phyloP scores from a whole-genome alignment of 2,113 vertebrate species.

The Thermophis baileyi region DNA sequence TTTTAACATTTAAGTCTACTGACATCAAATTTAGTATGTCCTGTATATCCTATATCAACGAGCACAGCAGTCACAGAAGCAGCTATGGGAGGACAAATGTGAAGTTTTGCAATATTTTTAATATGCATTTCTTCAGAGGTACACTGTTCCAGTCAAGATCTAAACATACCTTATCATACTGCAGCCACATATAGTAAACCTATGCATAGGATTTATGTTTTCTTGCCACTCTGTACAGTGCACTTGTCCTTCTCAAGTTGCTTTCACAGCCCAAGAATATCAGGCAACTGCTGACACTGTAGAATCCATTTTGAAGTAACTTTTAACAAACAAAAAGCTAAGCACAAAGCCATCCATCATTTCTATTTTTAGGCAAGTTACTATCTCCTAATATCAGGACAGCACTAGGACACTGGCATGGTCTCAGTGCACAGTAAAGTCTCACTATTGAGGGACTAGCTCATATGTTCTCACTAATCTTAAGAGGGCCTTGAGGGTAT shows the following conservation, averaged over 20 bases:
- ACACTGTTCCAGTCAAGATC: background rate
- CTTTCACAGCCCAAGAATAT: background rate
- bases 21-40: constrained; percentile 43
- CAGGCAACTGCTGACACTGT: background rate
- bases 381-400: background rate
- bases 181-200: background rate
- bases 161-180: background rate
- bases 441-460: background rate
- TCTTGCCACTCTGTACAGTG: background rate
- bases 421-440: background rate
- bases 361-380: background rate
- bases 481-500: background rate
- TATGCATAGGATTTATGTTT: background rate
- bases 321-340: background rate
- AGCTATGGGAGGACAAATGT: background rate
- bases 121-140: background rate
- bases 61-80: background rate
- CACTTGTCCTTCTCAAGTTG: background rate
- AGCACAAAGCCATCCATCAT: background rate
- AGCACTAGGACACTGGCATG: background rate
- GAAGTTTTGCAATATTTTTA: background rate
- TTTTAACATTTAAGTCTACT: constrained; percentile 53
- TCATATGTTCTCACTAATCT: background rate
- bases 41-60: background rate
- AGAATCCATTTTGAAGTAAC: background rate